phyloP scores from a whole-genome alignment of 2,797 vertebrate species.

The Cirrhinus molitorella region DNA sequence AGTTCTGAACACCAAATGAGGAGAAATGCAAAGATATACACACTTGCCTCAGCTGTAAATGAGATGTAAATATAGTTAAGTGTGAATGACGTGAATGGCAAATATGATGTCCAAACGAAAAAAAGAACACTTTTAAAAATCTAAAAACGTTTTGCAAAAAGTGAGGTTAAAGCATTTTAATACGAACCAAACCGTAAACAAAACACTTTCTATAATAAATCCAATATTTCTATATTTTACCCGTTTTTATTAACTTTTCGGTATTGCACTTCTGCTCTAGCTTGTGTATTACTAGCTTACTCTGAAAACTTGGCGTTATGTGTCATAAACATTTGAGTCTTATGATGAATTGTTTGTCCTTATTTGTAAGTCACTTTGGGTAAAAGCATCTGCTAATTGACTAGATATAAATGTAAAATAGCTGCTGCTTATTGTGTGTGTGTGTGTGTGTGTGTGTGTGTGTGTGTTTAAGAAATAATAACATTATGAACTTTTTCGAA shows the following conservation, averaged over 20 bases:
- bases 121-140: not conserved
- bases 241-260: not conserved
- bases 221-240: not conserved
- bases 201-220: not conserved
- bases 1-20: not conserved
- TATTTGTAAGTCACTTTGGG: slow-evolving; percentile 12
- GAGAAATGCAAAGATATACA: not conserved
- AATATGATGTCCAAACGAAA: not conserved
- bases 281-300: not conserved
- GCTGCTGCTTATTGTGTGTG: not conserved
- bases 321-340: not conserved
- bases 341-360: not conserved
- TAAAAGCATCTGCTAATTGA: not conserved
- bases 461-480: not conserved
- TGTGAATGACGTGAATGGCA: not conserved
- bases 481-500: not conserved
- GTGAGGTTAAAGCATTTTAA: not conserved
- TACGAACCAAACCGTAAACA: not conserved
- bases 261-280: not conserved
- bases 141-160: not conserved
- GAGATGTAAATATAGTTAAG: not conserved
- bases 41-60: not conserved
- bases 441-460: no score
- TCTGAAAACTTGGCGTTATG: not conserved
- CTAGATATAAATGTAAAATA: not conserved